Conservation (phyloP, 2,113 vertebrate species). For the Boulengeromyrus knoepffleri region DNA sequence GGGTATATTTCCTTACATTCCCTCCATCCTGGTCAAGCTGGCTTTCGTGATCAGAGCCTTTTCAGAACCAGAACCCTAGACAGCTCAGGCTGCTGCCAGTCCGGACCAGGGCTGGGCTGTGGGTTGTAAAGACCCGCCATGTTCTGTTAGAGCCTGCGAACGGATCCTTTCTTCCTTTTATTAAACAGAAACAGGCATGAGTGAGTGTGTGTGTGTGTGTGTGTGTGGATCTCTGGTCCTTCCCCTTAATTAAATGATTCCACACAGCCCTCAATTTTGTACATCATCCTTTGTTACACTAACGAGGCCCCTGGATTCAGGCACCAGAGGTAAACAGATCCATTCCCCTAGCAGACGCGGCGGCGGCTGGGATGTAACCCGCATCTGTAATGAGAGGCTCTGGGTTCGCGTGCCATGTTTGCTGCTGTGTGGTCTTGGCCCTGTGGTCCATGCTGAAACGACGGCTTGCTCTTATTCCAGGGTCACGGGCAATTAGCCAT, state of each 20-base stretch:
- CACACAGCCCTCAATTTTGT: constrained; percentile 32
- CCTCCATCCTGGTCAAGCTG: not conserved
- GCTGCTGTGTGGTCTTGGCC: not conserved
- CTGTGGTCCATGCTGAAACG: not conserved
- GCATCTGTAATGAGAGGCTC: constrained; percentile 38
- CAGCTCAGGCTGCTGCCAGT: not conserved
- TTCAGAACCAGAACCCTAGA: not conserved
- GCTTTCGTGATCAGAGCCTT: not conserved
- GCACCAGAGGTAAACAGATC: not conserved
- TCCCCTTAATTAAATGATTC: constrained; percentile 53
- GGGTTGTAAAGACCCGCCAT: not conserved
- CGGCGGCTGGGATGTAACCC: constrained; percentile 44
- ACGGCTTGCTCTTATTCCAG: not conserved
- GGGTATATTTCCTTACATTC: not conserved
- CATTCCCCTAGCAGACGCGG: not conserved
- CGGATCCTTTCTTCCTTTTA: not conserved
- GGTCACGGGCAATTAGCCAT: not conserved
- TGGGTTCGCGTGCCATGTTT: constrained; percentile 30
- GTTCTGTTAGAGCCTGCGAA: not conserved
- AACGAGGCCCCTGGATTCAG: constrained; percentile 37
- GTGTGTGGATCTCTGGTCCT: constrained; percentile 36
- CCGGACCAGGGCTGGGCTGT: not conserved
- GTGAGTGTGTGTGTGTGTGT: not conserved
- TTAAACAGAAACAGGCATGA: not conserved
- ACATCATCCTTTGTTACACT: constrained; percentile 26